Evolutionary conservation across 2,888 invertebrate species (phyloP).

Genomic region (Agrotis exclamationis): DNA sequence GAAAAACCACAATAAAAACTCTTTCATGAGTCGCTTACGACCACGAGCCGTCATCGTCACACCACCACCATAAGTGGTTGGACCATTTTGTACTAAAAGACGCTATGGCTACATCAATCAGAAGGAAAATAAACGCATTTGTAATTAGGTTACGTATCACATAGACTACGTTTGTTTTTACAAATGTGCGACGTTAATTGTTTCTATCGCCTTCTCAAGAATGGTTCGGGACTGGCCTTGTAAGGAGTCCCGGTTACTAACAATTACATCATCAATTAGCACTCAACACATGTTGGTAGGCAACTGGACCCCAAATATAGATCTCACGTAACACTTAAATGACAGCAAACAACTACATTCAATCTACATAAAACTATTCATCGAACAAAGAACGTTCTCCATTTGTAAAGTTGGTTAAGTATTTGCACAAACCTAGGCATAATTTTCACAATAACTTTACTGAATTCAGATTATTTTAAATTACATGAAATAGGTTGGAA

Average conservation of each 20-base stretch:
- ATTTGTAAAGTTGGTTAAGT: background rate
- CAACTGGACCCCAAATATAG: constrained; percentile 19
- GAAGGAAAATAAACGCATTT: too few relatives aligned
- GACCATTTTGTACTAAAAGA: too few relatives aligned
- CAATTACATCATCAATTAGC: constrained; percentile 44
- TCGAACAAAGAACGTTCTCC: background rate
- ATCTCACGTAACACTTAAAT: constrained; percentile 5
- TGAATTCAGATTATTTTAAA: background rate
- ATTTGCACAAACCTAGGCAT: too few relatives aligned
- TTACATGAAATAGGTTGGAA: background rate
- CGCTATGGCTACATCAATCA: background rate
- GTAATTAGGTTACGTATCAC: too few relatives aligned
- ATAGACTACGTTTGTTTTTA: background rate
- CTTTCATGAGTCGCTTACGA: too few relatives aligned
- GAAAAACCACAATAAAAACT: too few relatives aligned
- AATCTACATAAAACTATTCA: background rate
- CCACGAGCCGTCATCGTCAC: too few relatives aligned
- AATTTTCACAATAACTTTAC: background rate
- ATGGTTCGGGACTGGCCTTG: constrained; percentile 7
- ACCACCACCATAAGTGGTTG: too few relatives aligned
- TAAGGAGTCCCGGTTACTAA: constrained; percentile 9
- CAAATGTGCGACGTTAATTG: background rate
- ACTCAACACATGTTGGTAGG: constrained; percentile 1
- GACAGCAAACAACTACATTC: background rate
- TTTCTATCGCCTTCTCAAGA: background rate